Percentiles rank a stretch among this genome's conserved stretches.
Evolutionary conservation across 2,113 vertebrate genomes (phyloP).

Genomic region (Sapajus apella): DNA sequence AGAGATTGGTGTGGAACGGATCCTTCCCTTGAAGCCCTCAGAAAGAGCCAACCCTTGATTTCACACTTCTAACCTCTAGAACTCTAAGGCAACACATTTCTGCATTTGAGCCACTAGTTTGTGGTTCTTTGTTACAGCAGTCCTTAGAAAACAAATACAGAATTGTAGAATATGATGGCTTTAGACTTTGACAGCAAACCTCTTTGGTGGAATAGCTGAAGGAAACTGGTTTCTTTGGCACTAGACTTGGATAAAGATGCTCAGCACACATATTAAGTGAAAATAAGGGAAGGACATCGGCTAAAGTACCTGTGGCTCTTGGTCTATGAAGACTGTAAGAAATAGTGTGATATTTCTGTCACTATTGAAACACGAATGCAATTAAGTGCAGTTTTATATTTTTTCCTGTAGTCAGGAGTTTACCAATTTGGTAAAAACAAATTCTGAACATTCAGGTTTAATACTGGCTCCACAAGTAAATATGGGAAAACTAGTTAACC

Average conservation of each 20-base stretch:
- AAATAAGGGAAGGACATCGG: neutral
- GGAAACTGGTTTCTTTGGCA: neutral
- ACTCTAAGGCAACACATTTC: neutral
- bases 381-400: neutral
- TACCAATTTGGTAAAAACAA: neutral
- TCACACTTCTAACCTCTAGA: neutral
- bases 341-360: neutral
- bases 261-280: neutral
- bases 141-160: neutral
- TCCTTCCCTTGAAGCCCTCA: neutral
- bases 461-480: neutral
- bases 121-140: neutral
- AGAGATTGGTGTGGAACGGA: neutral
- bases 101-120: neutral
- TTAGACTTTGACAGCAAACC: neutral
- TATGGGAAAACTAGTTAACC: neutral
- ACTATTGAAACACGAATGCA: neutral
- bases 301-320: neutral
- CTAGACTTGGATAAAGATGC: neutral
- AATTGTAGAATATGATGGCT: neutral
- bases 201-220: neutral
- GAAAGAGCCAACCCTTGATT: neutral
- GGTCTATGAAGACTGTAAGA: neutral
- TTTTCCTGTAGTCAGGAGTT: neutral
- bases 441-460: neutral